Evolutionary conservation across 2,888 invertebrate species (phyloP).

Genomic region (Micoletzkya japonica): DNA sequence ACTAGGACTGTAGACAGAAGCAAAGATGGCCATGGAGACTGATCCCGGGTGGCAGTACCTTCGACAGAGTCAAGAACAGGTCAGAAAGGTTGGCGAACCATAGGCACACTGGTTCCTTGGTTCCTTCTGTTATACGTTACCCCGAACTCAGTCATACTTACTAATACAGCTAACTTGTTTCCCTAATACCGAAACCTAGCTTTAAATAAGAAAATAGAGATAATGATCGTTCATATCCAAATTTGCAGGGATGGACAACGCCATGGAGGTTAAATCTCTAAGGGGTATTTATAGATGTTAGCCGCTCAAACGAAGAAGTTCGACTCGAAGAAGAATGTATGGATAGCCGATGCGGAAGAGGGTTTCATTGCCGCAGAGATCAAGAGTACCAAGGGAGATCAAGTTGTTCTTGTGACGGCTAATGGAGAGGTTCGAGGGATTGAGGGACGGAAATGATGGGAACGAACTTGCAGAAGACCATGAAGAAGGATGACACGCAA

Average conservation of each 20-base stretch:
- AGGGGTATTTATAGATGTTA: slow-evolving; percentile 30
- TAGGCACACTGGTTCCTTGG: too few relatives aligned
- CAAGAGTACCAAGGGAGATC: slow-evolving; percentile 95
- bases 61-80: slow-evolving; percentile 60
- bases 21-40: slow-evolving; percentile 7
- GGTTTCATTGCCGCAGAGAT: slow-evolving; percentile 79
- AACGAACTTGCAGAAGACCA: slow-evolving; percentile 45
- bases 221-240: not conserved
- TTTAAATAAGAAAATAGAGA: not conserved
- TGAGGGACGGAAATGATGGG: not conserved
- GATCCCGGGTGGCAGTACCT: slow-evolving; percentile 64
- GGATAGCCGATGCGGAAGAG: slow-evolving; percentile 97
- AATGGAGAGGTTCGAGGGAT: slow-evolving; percentile 48
- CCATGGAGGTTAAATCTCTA: not conserved
- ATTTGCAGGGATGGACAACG: not conserved
- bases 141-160: too few relatives aligned
- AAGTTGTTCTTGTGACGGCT: slow-evolving; percentile 79
- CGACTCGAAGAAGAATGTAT: slow-evolving; percentile 98
- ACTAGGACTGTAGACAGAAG: too few relatives aligned
- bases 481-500: slow-evolving; percentile 64
- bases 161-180: too few relatives aligned
- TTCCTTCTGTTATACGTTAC: too few relatives aligned
- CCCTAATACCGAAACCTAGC: not conserved
- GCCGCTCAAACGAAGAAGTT: slow-evolving; percentile 60
- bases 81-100: slow-evolving; percentile 30